Percentiles rank a stretch among this genome's conserved stretches.
These are phyloP conservation scores for Philereme transversata DNA, from an alignment of 2,888 invertebrate species.

Conservation along the genomic window DNA sequence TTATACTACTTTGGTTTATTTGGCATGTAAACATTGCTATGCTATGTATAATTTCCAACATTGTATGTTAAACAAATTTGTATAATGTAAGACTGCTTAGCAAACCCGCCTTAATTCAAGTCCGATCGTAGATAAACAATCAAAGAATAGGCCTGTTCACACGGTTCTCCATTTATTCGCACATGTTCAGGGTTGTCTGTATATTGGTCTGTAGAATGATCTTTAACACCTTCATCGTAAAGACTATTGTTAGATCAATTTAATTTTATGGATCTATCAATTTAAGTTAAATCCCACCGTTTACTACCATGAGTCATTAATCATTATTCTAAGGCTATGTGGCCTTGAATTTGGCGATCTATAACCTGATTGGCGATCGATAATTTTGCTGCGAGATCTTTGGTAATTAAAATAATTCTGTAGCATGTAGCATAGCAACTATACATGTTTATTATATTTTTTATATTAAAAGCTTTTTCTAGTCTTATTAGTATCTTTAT, in stretches of 20 bases:
- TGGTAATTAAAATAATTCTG: no score
- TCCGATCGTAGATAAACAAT: slow-evolving; percentile 17
- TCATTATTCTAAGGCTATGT: slow-evolving; percentile 27
- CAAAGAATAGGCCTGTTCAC: slow-evolving; percentile 23
- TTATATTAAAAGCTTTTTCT: background rate
- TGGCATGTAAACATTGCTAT: no score
- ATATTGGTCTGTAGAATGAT: slow-evolving; percentile 25
- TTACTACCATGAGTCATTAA: slow-evolving; percentile 34
- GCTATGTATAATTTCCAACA: no score
- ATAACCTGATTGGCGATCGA: slow-evolving; percentile 8
- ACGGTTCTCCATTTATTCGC: slow-evolving; percentile 51
- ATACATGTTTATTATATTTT: background rate
- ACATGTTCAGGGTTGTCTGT: slow-evolving; percentile 45
- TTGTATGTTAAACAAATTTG: no score
- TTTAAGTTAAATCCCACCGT: slow-evolving; percentile 38
- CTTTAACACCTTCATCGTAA: slow-evolving; percentile 40
- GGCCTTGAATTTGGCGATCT: slow-evolving; percentile 35
- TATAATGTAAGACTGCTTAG: background rate
- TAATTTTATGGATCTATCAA: slow-evolving; percentile 24
- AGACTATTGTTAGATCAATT: slow-evolving; percentile 38
- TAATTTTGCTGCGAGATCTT: no score
- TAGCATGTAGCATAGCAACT: no score
- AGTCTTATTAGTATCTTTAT: background rate
- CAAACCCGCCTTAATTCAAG: slow-evolving; percentile 17
- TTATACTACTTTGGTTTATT: no score